Conservation (phyloP, 2,888 invertebrate genomes). For the Lepeophtheirus nordmannii region DNA sequence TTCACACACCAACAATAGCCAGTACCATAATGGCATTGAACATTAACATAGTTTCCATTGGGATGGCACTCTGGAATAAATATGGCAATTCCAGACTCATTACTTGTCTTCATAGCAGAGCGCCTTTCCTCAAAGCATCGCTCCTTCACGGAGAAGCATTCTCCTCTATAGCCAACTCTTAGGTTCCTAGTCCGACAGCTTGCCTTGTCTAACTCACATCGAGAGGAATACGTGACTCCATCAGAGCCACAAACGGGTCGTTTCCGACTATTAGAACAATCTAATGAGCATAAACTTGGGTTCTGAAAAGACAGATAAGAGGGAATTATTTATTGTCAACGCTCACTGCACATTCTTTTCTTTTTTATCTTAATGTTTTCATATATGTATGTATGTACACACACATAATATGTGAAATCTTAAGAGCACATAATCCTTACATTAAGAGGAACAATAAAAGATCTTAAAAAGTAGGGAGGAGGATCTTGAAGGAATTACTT, state of each 20-base stretch:
- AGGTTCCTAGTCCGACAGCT: not conserved
- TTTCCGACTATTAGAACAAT: slow-evolving; percentile 38
- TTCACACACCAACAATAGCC: slow-evolving; percentile 77
- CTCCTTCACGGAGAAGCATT: slow-evolving; percentile 5
- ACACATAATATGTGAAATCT: too few relatives aligned
- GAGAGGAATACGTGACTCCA: slow-evolving; percentile 60
- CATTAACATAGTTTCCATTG: slow-evolving; percentile 66
- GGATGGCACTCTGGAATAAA: slow-evolving; percentile 60
- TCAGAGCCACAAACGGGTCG: slow-evolving; percentile 61
- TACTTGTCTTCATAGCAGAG: slow-evolving; percentile 1
- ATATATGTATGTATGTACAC: too few relatives aligned
- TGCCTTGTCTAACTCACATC: slow-evolving; percentile 48
- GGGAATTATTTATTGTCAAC: too few relatives aligned
- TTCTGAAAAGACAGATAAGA: slow-evolving; percentile 24
- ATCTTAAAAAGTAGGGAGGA: too few relatives aligned
- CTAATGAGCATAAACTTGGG: slow-evolving; percentile 27
- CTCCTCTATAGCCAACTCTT: not conserved
- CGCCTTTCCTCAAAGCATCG: slow-evolving; percentile 13
- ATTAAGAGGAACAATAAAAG: too few relatives aligned
- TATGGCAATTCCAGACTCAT: slow-evolving; percentile 27
- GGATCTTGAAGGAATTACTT: too few relatives aligned
- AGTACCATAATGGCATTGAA: slow-evolving; percentile 58
- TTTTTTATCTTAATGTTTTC: too few relatives aligned
- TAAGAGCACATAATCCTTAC: too few relatives aligned
- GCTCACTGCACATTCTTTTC: too few relatives aligned